phyloP scores from a whole-genome alignment of 2,113 vertebrate genomes.

The Protobothrops mucrosquamatus region DNA sequence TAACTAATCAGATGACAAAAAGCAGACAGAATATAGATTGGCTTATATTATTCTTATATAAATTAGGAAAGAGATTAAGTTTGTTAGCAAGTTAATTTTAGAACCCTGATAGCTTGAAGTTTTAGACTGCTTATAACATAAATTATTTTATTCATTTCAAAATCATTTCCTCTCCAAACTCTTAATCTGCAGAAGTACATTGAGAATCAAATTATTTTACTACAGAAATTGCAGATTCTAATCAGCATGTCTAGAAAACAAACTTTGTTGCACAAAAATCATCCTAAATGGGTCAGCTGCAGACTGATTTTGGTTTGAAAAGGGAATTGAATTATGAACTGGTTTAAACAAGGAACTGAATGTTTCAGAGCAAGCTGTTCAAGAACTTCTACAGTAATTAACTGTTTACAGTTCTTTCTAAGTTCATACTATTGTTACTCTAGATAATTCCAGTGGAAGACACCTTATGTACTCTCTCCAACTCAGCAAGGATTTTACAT shows the following conservation, averaged over 20 bases:
- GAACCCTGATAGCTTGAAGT: background rate
- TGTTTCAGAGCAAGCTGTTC: slow-evolving; percentile 10
- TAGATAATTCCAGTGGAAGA: background rate
- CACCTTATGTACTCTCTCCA: background rate
- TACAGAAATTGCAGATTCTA: background rate
- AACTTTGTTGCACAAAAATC: background rate
- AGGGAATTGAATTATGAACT: slow-evolving; percentile 7
- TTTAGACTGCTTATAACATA: background rate
- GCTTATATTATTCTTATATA: slow-evolving; percentile 7
- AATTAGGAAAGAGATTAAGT: slow-evolving; percentile 36
- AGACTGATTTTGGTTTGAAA: background rate
- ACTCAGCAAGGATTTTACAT: background rate
- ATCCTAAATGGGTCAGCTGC: background rate
- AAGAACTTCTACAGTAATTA: background rate
- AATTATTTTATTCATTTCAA: background rate
- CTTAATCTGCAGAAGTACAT: background rate
- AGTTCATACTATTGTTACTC: background rate
- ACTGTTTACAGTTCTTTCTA: slow-evolving; percentile 14
- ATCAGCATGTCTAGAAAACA: background rate
- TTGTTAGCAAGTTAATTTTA: background rate
- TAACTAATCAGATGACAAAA: background rate
- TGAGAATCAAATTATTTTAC: background rate
- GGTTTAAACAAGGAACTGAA: slow-evolving; percentile 18
- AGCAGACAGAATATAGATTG: slow-evolving; percentile 43
- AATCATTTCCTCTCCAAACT: background rate